Evolutionary conservation across 2,888 invertebrate species (phyloP).

Genomic region (Drosophila eohydei): DNA sequence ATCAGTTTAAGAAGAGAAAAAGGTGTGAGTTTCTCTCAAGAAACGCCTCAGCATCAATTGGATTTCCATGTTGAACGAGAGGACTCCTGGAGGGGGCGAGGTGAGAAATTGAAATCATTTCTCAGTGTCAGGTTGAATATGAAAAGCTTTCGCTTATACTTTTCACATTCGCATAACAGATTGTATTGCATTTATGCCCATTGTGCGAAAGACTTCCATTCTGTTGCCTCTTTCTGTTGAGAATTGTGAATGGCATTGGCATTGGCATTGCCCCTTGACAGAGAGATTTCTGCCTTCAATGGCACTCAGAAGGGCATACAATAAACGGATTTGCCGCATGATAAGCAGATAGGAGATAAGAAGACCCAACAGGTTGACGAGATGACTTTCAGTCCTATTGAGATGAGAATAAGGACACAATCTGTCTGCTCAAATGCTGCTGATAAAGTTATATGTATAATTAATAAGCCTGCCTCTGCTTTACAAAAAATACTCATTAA

Average conservation of each 20-base stretch:
- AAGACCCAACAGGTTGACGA: slow-evolving; percentile 31
- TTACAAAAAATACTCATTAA: slow-evolving; percentile 6
- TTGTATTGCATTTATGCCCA: slow-evolving; percentile 43
- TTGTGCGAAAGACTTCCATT: slow-evolving; percentile 27
- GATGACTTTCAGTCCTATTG: neutral
- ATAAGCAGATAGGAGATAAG: slow-evolving; percentile 11
- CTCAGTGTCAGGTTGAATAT: slow-evolving; percentile 66
- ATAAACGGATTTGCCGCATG: slow-evolving; percentile 26
- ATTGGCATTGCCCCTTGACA: slow-evolving; percentile 10
- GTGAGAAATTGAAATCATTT: slow-evolving; percentile 62
- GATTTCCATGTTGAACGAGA: slow-evolving; percentile 23
- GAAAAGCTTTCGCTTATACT: slow-evolving; percentile 46
- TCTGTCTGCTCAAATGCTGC: neutral
- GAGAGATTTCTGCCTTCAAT: slow-evolving; percentile 13
- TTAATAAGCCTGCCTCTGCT: slow-evolving; percentile 13
- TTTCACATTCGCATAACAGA: slow-evolving; percentile 48
- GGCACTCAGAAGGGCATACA: slow-evolving; percentile 13
- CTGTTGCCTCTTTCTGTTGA: slow-evolving; percentile 14
- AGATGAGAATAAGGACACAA: neutral
- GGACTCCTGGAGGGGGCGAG: neutral
- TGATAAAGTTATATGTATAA: neutral
- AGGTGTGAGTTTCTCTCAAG: slow-evolving; percentile 4
- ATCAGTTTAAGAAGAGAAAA: neutral
- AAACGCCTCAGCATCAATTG: slow-evolving; percentile 31
- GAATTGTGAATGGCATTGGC: slow-evolving; percentile 11